These are phyloP conservation scores for Tachina lurida DNA, from an alignment of 2,888 invertebrate species.

Conservation along the genomic window DNA sequence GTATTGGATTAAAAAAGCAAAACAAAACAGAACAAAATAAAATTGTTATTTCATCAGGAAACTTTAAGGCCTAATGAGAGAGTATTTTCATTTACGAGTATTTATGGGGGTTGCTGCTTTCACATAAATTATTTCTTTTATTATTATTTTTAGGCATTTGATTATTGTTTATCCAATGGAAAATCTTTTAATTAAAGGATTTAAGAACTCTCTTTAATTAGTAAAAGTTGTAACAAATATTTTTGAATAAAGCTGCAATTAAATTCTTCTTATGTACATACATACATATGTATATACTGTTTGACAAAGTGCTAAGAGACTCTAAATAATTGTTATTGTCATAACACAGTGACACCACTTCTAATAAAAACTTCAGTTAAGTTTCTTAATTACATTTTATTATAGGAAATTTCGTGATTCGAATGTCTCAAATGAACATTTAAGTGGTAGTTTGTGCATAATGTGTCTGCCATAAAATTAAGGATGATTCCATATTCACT, in stretches of 20 bases:
- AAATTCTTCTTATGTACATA: background rate
- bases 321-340: background rate
- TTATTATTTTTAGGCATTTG: constrained; percentile 8
- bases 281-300: background rate
- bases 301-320: background rate
- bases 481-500: no score
- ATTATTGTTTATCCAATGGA: constrained; percentile 26
- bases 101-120: constrained; percentile 14
- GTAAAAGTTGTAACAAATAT: background rate
- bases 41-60: constrained; percentile 40
- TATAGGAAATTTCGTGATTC: no score
- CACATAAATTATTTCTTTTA: background rate
- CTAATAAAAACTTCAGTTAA: no score
- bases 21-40: constrained; percentile 11
- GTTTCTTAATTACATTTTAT: no score
- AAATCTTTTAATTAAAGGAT: constrained; percentile 36
- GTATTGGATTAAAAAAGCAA: constrained; percentile 1
- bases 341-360: background rate
- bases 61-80: constrained; percentile 40
- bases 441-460: no score
- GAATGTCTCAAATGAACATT: no score
- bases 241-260: constrained; percentile 1
- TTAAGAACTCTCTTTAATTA: constrained; percentile 6
- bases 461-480: no score
- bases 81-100: background rate